Percentiles rank a stretch among this genome's conserved stretches.
Conservation (phyloP, 2,113 vertebrate genomes). For the Nycticorax nycticorax region DNA sequence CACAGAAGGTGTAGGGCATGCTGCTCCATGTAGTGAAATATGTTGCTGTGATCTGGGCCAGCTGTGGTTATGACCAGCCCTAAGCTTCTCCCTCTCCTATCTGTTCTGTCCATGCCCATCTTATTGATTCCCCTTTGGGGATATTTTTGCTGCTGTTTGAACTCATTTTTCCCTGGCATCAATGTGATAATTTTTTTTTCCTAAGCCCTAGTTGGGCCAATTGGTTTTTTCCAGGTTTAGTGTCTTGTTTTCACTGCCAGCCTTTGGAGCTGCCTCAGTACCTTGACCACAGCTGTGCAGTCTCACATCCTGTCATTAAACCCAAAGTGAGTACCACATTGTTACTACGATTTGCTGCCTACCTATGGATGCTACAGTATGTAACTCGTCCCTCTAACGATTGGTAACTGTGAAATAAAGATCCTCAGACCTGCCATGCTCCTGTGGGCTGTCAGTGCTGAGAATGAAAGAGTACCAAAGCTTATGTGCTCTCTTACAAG, state of each 20-base stretch:
- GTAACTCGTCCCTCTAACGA: neutral
- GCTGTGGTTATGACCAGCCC: neutral
- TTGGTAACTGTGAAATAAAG: conserved; percentile 55
- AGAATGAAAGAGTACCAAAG: neutral
- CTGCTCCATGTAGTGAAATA: neutral
- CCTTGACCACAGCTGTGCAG: neutral
- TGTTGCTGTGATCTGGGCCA: neutral
- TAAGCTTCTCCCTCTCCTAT: neutral
- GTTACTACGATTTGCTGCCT: conserved; percentile 21
- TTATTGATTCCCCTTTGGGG: neutral
- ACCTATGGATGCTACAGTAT: neutral
- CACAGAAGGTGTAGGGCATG: neutral
- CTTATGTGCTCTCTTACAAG: neutral
- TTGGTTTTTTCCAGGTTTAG: neutral
- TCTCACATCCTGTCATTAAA: conserved; percentile 1
- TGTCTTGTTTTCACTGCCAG: neutral
- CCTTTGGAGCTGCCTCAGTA: neutral
- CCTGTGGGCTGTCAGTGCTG: neutral
- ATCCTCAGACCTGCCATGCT: neutral
- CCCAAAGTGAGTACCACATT: neutral
- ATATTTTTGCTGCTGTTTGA: neutral
- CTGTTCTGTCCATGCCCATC: neutral
- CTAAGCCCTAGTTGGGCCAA: neutral
- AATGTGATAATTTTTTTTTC: neutral
- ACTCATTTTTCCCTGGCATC: neutral